These are phyloP conservation scores for Poecilobothrus nobilitatus DNA, from an alignment of 2,888 invertebrate genomes.

Conservation along the genomic window DNA sequence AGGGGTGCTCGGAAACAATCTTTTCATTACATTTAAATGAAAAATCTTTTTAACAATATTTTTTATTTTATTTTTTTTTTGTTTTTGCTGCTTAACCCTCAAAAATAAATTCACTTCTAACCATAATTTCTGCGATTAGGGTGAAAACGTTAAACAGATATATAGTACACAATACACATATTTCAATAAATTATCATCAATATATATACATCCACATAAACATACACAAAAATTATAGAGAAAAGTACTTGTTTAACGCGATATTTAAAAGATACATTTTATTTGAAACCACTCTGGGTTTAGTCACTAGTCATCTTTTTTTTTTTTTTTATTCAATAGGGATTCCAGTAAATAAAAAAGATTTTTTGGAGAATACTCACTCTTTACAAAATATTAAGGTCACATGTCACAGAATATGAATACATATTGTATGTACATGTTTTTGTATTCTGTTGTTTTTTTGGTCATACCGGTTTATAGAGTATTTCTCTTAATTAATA, in stretches of 20 bases:
- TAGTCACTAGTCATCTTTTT: no score
- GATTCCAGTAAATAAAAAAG: background rate
- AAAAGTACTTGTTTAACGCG: background rate
- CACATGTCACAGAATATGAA: no score
- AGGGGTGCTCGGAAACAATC: background rate
- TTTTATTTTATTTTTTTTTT: background rate
- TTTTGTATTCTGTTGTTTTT: no score
- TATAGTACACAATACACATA: no score
- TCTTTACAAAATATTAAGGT: no score
- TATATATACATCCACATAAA: no score
- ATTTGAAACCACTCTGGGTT: no score
- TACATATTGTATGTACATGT: no score
- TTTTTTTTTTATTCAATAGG: background rate
- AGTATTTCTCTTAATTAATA: no score
- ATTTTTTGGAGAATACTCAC: background rate
- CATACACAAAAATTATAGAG: no score
- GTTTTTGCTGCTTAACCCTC: conserved; percentile 12
- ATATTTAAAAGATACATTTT: background rate
- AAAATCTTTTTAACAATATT: background rate
- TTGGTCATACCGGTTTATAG: no score
- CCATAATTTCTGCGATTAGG: background rate
- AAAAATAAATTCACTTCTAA: background rate
- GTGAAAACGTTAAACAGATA: background rate
- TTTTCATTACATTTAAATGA: background rate
- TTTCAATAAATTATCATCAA: no score